Conservation (phyloP, 2,888 invertebrate species). For the Drosophila percnosoma region DNA sequence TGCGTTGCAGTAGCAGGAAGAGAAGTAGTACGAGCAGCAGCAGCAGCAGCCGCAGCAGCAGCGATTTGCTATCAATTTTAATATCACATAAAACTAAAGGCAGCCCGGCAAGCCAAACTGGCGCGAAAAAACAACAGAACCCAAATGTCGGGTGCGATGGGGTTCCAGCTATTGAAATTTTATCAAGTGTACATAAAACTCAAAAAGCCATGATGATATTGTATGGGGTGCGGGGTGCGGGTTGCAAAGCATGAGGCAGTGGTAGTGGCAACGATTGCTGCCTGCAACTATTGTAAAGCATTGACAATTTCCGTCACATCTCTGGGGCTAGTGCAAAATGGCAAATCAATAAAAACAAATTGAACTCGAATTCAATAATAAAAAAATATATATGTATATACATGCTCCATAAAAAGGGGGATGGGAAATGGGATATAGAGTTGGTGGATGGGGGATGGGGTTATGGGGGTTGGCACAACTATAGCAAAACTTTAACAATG, state of each 20-base stretch:
- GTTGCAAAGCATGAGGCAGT: neutral
- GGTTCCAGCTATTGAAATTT: constrained; percentile 73
- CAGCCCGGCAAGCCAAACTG: constrained; percentile 58
- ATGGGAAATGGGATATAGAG: neutral
- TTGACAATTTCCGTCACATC: constrained; percentile 83
- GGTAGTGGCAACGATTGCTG: constrained; percentile 27
- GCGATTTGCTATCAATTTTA: constrained; percentile 79
- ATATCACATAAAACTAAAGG: constrained; percentile 78
- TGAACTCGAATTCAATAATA: constrained; percentile 82
- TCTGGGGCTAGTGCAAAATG: constrained; percentile 80
- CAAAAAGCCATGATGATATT: constrained; percentile 78
- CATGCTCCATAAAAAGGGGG: neutral
- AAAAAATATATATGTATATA: constrained; percentile 40
- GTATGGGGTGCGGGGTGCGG: constrained; percentile 1
- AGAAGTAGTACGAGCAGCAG: neutral
- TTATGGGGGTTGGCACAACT: constrained; percentile 28
- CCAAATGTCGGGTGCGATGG: constrained; percentile 4
- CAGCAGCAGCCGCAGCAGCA: constrained; percentile 33
- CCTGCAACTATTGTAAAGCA: constrained; percentile 81
- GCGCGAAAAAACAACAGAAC: constrained; percentile 71
- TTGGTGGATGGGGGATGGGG: neutral
- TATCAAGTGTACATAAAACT: constrained; percentile 79
- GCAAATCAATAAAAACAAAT: constrained; percentile 83
- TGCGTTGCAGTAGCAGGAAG: constrained; percentile 22
- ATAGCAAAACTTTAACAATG: constrained; percentile 78